Evolutionary conservation across 2,113 vertebrate genomes (phyloP).

Genomic region (Psettodes erumei): DNA sequence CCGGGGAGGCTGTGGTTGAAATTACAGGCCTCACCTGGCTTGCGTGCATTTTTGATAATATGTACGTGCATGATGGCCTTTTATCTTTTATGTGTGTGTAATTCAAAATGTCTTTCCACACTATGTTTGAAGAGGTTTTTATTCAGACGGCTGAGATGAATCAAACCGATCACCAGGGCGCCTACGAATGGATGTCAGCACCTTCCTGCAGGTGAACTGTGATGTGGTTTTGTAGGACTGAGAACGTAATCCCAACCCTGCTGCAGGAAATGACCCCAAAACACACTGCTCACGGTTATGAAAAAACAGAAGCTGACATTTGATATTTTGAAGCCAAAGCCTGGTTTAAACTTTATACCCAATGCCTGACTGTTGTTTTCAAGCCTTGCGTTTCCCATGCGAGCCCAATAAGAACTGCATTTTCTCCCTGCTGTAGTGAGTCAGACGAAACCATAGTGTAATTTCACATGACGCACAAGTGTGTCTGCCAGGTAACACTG

Average conservation of each 20-base stretch:
- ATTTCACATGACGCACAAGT: not conserved
- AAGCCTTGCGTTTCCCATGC: not conserved
- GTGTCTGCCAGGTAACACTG: constrained; percentile 26
- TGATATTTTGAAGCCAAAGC: constrained; percentile 11
- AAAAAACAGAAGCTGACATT: constrained; percentile 19
- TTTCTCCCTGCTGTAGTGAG: constrained; percentile 9
- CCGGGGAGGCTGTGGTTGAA: constrained; percentile 42
- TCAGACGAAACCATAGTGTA: not conserved
- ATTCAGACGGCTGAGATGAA: not conserved
- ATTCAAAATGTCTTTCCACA: not conserved
- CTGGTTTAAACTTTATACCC: not conserved
- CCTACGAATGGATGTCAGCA: constrained; percentile 21
- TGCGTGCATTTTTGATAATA: not conserved
- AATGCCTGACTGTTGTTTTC: not conserved
- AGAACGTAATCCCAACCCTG: constrained; percentile 28
- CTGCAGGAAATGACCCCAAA: constrained; percentile 10
- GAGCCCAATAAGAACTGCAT: not conserved
- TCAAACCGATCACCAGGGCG: not conserved
- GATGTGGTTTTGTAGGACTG: not conserved
- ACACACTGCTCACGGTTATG: not conserved
- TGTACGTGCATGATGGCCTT: not conserved
- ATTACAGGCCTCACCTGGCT: constrained; percentile 59
- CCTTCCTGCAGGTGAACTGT: constrained; percentile 27
- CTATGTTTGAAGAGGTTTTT: not conserved
- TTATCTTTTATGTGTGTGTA: not conserved